A percentile compares a stretch with the other conserved stretches of the same genome.
phyloP scores from a whole-genome alignment of 1,140 invertebrate genomes.

The Drosophila tropicalis region DNA sequence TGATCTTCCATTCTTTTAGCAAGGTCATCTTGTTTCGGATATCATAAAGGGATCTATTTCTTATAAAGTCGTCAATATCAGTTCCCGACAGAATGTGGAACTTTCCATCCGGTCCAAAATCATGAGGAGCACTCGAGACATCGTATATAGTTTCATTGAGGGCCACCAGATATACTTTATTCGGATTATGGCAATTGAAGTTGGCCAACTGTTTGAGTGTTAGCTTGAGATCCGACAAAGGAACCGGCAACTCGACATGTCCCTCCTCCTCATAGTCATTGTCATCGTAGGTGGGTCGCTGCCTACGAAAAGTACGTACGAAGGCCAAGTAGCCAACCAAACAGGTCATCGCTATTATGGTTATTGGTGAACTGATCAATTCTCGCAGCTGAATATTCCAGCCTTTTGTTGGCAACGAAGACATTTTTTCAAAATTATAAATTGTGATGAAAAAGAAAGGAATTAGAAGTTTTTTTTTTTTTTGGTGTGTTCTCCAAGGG shows the following conservation, averaged over 20 bases:
- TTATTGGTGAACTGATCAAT: constrained; percentile 29
- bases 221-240: constrained; percentile 18
- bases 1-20: constrained; percentile 25
- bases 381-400: constrained; percentile 43
- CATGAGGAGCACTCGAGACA: constrained; percentile 37
- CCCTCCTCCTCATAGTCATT: constrained; percentile 43
- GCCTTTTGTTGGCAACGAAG: background rate
- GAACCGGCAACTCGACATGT: background rate
- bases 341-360: constrained; percentile 25
- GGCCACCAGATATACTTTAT: constrained; percentile 41
- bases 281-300: constrained; percentile 51
- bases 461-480: background rate
- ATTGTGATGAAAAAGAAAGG: background rate
- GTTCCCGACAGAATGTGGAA: constrained; percentile 26
- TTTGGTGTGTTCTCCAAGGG: background rate
- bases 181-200: constrained; percentile 17
- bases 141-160: constrained; percentile 42
- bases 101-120: constrained; percentile 48
- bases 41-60: background rate
- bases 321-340: constrained; percentile 39
- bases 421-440: constrained; percentile 22
- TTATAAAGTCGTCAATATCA: constrained; percentile 30
- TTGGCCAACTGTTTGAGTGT: constrained; percentile 13
- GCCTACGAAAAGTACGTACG: background rate
- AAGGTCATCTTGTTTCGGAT: background rate